Evolutionary conservation across 2,888 invertebrate genomes (phyloP).

Genomic region (Glyphotaelius pellucidus): DNA sequence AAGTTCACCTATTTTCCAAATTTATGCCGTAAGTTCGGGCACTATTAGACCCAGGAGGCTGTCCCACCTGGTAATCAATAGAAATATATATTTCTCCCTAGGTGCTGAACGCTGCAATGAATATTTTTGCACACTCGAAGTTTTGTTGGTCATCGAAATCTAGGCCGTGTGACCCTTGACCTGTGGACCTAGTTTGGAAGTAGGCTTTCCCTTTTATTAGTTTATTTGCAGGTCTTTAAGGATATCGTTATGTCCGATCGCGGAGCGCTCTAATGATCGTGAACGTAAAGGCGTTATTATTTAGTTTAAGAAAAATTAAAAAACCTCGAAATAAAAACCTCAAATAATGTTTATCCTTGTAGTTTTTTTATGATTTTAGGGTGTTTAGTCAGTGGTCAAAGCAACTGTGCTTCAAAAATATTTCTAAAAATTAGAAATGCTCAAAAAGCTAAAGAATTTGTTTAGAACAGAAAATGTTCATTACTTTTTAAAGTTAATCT

Average conservation of each 20-base stretch:
- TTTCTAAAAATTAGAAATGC: no score
- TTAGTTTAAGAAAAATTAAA: not conserved
- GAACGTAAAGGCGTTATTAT: not conserved
- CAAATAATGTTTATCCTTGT: no score
- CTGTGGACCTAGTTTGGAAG: not conserved
- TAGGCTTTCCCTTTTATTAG: not conserved
- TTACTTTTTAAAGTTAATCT: no score
- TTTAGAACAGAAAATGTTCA: no score
- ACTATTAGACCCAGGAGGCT: conserved; percentile 40
- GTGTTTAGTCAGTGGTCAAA: no score
- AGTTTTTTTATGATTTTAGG: no score
- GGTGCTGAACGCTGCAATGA: not conserved
- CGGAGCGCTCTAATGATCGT: not conserved
- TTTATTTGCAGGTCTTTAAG: not conserved
- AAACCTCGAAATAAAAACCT: no score
- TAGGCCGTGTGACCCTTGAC: not conserved
- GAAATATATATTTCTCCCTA: conserved; percentile 4
- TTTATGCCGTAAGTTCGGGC: conserved; percentile 43
- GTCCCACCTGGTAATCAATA: conserved; percentile 29
- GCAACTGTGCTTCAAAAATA: no score
- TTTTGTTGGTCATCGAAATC: not conserved
- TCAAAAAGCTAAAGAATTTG: no score
- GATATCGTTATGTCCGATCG: not conserved
- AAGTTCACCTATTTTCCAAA: conserved; percentile 46
- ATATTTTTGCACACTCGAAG: not conserved